Evolutionary conservation across 2,113 vertebrate species (phyloP), one percentile per base, ranked within the genome.

Genomic region (Platichthys stellatus): DNA sequence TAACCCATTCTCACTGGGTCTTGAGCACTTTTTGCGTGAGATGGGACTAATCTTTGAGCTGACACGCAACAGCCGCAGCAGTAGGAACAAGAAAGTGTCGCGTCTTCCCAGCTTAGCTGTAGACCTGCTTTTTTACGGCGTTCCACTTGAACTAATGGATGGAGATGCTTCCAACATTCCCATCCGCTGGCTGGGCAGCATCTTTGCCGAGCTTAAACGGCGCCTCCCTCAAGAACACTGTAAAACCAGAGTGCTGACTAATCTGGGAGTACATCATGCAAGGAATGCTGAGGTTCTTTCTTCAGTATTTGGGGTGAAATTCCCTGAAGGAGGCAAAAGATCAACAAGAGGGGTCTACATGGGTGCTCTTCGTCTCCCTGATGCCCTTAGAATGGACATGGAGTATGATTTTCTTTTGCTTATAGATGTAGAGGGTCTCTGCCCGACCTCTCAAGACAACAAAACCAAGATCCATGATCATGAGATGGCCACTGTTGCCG

Each of bases 221-320:
- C 83, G 84, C 47, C 57, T 94, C 38, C 83, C 89, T 62, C 76
- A 69, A 23, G 77, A 89, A 15, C 70, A 80, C 35, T 74, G 74
- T 28, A 88, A 75, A 13, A 79, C 77, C 11, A 60, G 88, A 63
- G 89, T 91, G 11, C 23, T 94, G 64, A 90, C 92, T 59, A 85
- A 80, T 38, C 62, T 93, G 18, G 93, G 93, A 13, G 43, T 72
- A 3, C 73, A 91, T 45, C 72, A 87, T 51, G 80, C 88, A 6
- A 90, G 53, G 13, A 94, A 95, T 24, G 92, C 94, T 73, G 93
- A 95, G 1, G 84, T 96, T 7, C 90, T 97, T n/a, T 96, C 94
- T 68, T 93, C 94, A 63, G 89, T 97, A 87, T 96, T 97, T 76
- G 95, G 94, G 3, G 84, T 94, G 9, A 94, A 89, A 63, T 96